A percentile compares a stretch with the other conserved stretches of the same genome.
phyloP scores from a whole-genome alignment of 2,888 invertebrate genomes.

The Portevinia maculata region DNA sequence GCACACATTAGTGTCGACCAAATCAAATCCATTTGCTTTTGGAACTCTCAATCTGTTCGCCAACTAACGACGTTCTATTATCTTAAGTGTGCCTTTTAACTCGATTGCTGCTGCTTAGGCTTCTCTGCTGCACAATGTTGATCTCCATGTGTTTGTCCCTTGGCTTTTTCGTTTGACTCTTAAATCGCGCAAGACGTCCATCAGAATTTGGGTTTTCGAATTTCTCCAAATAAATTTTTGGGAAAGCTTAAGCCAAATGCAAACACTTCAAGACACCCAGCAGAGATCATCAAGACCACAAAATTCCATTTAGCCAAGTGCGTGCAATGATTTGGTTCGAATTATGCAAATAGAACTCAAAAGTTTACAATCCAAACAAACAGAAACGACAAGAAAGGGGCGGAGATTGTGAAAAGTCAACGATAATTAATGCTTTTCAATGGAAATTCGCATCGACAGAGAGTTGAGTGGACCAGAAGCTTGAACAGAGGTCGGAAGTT shows the following conservation, averaged over 20 bases:
- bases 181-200: conserved; percentile 19
- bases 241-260: conserved; percentile 67
- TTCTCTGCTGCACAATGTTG: conserved; percentile 55
- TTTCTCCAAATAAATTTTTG: conserved; percentile 48
- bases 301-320: conserved; percentile 28
- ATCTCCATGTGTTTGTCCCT: conserved; percentile 6
- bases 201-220: conserved; percentile 39
- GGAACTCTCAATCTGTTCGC: conserved; percentile 22
- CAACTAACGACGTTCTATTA: conserved; percentile 76
- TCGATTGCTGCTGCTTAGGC: conserved; percentile 60
- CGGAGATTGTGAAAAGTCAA: conserved; percentile 29
- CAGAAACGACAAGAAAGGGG: conserved; percentile 36
- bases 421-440: conserved; percentile 69
- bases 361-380: conserved; percentile 44
- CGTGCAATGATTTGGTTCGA: conserved; percentile 50
- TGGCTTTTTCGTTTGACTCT: neutral
- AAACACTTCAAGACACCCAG: conserved; percentile 50
- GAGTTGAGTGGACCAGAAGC: conserved; percentile 22
- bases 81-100: conserved; percentile 76
- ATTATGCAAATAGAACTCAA: conserved; percentile 38
- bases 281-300: conserved; percentile 8
- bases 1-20: conserved; percentile 30
- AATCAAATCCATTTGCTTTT: conserved; percentile 37
- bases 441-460: conserved; percentile 58
- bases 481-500: conserved; percentile 49